Percentiles rank a stretch among this genome's conserved stretches.
Evolutionary conservation across 2,888 invertebrate genomes (phyloP).

Genomic region (Tillus elongatus): DNA sequence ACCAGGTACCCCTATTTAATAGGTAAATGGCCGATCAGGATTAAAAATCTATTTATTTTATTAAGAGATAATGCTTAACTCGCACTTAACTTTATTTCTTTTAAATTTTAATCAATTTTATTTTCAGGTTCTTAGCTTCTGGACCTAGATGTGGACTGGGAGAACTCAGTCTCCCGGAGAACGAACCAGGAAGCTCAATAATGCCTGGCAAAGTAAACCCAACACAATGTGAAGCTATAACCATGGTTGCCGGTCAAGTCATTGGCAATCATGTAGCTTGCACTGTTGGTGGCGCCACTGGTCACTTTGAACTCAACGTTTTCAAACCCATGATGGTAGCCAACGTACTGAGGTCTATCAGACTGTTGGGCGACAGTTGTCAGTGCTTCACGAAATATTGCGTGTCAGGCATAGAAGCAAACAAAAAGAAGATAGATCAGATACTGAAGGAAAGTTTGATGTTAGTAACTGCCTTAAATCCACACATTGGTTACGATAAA

Average conservation of each 20-base stretch:
- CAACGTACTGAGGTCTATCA: conserved; percentile 81
- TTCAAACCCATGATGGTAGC: conserved; percentile 96
- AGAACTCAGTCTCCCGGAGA: conserved; percentile 89
- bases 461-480: conserved; percentile 96
- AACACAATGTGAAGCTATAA: conserved; percentile 95
- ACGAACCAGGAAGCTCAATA: conserved; percentile 98
- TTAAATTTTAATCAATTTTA: neutral
- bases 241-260: conserved; percentile 93
- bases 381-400: conserved; percentile 59
- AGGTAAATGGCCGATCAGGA: conserved; percentile 27
- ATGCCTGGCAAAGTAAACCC: conserved; percentile 99
- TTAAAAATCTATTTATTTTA: neutral
- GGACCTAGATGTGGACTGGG: conserved; percentile 95
- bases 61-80: neutral
- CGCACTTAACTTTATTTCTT: neutral
- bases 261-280: conserved; percentile 98
- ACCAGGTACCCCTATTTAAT: too few species aligned
- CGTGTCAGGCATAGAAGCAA: conserved; percentile 58
- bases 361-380: conserved; percentile 68
- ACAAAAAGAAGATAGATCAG: conserved; percentile 65
- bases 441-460: conserved; percentile 90
- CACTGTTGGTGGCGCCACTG: conserved; percentile 86
- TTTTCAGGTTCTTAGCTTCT: conserved; percentile 70
- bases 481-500: conserved; percentile 97
- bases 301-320: conserved; percentile 97